Percentiles rank a stretch among this genome's conserved stretches.
Conservation (phyloP, 2,113 vertebrate genomes). For the Podarcis raffonei region DNA sequence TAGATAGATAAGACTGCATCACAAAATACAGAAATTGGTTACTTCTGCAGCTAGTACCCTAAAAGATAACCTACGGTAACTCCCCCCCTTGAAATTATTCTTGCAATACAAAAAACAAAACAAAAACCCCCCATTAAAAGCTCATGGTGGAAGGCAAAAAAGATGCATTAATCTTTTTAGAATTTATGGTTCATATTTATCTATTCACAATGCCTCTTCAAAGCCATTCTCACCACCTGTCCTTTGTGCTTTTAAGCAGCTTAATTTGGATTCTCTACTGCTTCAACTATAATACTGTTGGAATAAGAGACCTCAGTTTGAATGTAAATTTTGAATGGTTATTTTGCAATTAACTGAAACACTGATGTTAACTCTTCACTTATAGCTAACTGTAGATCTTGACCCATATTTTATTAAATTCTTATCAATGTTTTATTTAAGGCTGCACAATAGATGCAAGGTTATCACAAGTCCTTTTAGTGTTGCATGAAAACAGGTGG, state of each 20-base stretch:
- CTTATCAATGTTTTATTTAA: background rate
- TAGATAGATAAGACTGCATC: background rate
- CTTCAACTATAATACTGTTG: background rate
- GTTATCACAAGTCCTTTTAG: conserved; percentile 5
- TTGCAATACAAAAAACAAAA: background rate
- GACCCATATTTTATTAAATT: background rate
- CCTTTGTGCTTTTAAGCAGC: conserved; percentile 1
- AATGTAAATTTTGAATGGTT: background rate
- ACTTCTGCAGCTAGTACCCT: background rate
- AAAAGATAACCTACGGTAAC: background rate
- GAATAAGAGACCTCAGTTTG: background rate
- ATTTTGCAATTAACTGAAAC: conserved; percentile 10
- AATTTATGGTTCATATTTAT: background rate
- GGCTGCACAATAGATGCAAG: background rate
- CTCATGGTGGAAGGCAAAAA: background rate
- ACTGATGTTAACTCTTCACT: background rate
- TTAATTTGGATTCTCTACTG: background rate
- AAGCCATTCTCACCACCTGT: background rate
- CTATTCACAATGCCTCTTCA: background rate
- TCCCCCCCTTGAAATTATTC: conserved; percentile 12
- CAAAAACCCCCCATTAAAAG: background rate
- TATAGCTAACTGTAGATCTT: background rate
- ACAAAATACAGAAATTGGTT: background rate
- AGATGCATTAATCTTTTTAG: background rate
- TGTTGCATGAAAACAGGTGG: background rate